Percentiles rank a stretch among this genome's conserved stretches.
Conservation (phyloP, 2,797 vertebrate species). For the Malurus leucopterus region DNA sequence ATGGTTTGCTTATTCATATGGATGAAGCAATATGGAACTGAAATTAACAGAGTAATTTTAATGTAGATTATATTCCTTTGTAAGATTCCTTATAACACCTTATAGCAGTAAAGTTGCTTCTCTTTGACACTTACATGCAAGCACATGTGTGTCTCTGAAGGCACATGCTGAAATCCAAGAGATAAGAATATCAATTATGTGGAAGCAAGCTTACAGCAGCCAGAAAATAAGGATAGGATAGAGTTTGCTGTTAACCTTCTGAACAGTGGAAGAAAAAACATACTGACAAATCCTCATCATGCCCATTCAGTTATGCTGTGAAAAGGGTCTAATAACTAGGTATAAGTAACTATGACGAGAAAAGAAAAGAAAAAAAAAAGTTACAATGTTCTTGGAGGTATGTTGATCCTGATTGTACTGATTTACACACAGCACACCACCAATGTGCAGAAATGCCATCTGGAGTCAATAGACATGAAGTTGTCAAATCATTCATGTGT, state of each 20-base stretch:
- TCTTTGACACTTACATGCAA: background rate
- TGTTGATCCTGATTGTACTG: conserved; percentile 33
- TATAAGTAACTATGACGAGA: background rate
- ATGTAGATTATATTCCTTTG: conserved; percentile 2
- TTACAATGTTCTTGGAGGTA: conserved; percentile 5
- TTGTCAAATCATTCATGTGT: conserved; percentile 45
- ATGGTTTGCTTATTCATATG: conserved; percentile 52
- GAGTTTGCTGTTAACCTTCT: background rate
- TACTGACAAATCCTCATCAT: background rate
- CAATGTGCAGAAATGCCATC: conserved; percentile 17
- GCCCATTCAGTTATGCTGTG: background rate
- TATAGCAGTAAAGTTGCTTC: background rate
- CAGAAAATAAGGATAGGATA: background rate
- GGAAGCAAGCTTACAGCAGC: background rate
- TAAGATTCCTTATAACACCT: background rate
- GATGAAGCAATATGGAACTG: conserved; percentile 27
- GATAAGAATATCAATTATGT: background rate
- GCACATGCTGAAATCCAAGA: background rate
- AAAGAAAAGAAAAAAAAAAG: conserved; percentile 12
- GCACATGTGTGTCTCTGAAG: background rate
- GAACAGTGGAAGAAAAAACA: background rate
- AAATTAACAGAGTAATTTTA: conserved; percentile 13
- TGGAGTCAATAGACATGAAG: conserved; percentile 55
- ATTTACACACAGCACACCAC: conserved; percentile 24
- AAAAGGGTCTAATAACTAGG: conserved; percentile 1